A percentile compares a stretch with the other conserved stretches of the same genome.
Evolutionary conservation across 2,888 invertebrate species (phyloP).

Genomic region (Phalera bucephala): DNA sequence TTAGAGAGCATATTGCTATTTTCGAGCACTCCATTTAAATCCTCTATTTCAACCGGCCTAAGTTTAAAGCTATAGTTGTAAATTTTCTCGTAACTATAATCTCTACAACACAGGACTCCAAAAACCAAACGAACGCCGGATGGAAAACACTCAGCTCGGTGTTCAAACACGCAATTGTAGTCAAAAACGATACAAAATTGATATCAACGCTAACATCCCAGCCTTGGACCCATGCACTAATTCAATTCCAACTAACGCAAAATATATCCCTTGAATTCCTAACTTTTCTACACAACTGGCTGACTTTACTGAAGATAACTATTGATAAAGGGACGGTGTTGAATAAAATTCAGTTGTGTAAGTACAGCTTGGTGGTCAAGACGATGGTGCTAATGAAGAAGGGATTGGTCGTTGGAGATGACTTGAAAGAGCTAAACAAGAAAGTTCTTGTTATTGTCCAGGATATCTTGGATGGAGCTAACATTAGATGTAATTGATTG

Average conservation of each 20-base stretch:
- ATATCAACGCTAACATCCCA: constrained; percentile 63
- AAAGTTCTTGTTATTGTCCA: constrained; percentile 47
- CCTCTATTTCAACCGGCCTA: too few relatives aligned
- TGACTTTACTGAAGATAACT: constrained; percentile 59
- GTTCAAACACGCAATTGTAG: constrained; percentile 64
- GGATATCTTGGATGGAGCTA: constrained; percentile 52
- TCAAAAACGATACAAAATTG: constrained; percentile 59
- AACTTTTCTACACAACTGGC: constrained; percentile 60
- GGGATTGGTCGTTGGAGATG: constrained; percentile 36
- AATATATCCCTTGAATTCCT: constrained; percentile 59
- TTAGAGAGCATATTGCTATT: too few relatives aligned
- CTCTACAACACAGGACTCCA: constrained; percentile 59
- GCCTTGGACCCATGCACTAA: constrained; percentile 67
- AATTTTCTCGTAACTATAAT: too few relatives aligned
- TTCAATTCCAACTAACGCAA: constrained; percentile 69
- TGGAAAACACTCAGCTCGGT: constrained; percentile 70
- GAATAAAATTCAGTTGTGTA: constrained; percentile 45
- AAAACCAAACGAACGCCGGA: constrained; percentile 57
- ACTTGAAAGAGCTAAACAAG: constrained; percentile 42
- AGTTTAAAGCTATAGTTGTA: too few relatives aligned
- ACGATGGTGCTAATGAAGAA: constrained; percentile 57
- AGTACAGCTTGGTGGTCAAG: constrained; percentile 56
- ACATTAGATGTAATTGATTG: constrained; percentile 18
- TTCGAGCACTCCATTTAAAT: too few relatives aligned
- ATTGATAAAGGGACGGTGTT: constrained; percentile 48